phyloP scores from a whole-genome alignment of 1,140 invertebrate species.

The Zaprionus ghesquierei region DNA sequence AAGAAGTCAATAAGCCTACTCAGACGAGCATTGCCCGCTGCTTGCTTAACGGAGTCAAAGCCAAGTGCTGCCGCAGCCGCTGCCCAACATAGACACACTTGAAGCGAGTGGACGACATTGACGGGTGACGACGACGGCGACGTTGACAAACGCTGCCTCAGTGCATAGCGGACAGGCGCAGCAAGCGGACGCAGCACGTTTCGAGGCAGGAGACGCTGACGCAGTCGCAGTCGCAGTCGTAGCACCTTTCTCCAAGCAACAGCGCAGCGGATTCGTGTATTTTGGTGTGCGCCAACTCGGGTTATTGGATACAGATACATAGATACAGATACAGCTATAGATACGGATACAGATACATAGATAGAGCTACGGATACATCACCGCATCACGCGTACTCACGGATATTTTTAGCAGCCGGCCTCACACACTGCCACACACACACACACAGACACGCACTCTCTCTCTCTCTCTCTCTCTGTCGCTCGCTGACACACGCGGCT shows the following conservation, averaged over 20 bases:
- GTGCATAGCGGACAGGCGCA: constrained; percentile 73
- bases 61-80: constrained; percentile 51
- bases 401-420: constrained; percentile 78
- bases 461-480: constrained; percentile 7
- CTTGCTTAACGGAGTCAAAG: constrained; percentile 72
- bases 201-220: constrained; percentile 15
- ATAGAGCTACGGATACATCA: constrained; percentile 35
- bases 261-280: constrained; percentile 44
- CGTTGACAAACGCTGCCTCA: constrained; percentile 53
- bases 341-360: constrained; percentile 54
- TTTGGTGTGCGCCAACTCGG: constrained; percentile 63
- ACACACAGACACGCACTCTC: constrained; percentile 6
- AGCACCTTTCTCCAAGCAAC: constrained; percentile 59
- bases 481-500: constrained; percentile 67
- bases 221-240: constrained; percentile 20
- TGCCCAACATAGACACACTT: constrained; percentile 45
- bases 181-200: constrained; percentile 62
- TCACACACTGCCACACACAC: constrained; percentile 44
- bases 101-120: constrained; percentile 51
- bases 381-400: constrained; percentile 66
- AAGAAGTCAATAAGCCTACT: constrained; percentile 49
- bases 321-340: constrained; percentile 37
- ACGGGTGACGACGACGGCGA: constrained; percentile 30
- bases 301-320: constrained; percentile 74
- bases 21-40: constrained; percentile 7